Base-by-base conservation (phyloP, 2,888 invertebrate species). In the Muschampia plurimacula region DNA sequence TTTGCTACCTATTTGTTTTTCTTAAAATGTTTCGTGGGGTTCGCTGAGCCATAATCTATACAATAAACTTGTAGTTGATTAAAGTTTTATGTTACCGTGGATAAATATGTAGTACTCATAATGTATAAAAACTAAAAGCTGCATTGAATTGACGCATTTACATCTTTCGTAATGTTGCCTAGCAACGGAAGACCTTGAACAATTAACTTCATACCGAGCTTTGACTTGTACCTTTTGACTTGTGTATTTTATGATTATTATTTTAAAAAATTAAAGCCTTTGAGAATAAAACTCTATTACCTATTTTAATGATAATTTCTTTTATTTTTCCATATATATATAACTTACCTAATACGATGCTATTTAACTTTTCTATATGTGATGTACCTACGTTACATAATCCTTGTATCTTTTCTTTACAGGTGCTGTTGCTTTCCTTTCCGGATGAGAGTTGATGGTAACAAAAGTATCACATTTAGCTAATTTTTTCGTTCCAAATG, bases 101-200 rank as follows among this genome's bases (percentile, higher is more conserved):
- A 49, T 49, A 49, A n/a, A 0, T 32, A 32, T 32, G 32, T 32
- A 32, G 32, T 32, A 55, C 55, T 41, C 41, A 41, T 41, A 44
- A 28, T 57, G 28, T 8, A 4, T 49, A n/a, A 55, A 57, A 60
- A 60, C 7, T 13, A 36, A 60, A 60, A 60, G 60, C 84, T 88
- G 89, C 89, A 84, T 79, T 78, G 75, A 85, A 84, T 86, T 89
- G 84, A 85, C 89, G 91, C 90, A 90, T 83, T 59, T 86, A 75
- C 76, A 76, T 70, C 74, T 78, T 77, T 79, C 77, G 79, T 72
- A 69, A 82, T 83, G 92, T 92, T 91, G 88, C 92, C 80, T 84
- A 86, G 93, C 90, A 92, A 92, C 91, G 79, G 70, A 67, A 75
- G 74, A 78, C 78, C 77, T 79, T 77, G 78, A 77, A 76, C 36